Base-by-base conservation (phyloP, 2,888 invertebrate species). In the Osedax frankpressi region DNA sequence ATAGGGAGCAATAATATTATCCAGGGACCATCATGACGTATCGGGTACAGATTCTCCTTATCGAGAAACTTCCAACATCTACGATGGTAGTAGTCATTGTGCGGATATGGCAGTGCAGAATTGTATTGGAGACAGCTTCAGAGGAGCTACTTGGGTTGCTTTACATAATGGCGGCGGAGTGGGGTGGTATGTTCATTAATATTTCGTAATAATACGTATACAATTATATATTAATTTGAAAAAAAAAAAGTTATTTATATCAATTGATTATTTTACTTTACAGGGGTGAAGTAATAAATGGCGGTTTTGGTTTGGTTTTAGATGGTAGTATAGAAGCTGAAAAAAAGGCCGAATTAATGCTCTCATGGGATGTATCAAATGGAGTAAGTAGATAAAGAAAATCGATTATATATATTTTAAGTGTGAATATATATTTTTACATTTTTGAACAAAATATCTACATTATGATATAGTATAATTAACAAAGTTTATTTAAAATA, bases 71-170 rank as follows among this genome's bases (percentile, higher is more conserved):
- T 87, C 88, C n/a, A 88, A 88, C 79, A 86, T 88, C 59, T 85
- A 86, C 76, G 88, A 88, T 79, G 89, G 89, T 0, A 88, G 88
- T 1, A 86, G 87, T 1, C 87, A 88, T 78, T 87, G 87, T 75
- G 88, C 88, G 83, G 87, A 87, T 78, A 88, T 88, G 88, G 88
- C 88, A 1, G 86, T 89, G 1, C 88, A 88, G 79, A 89, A 88
- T 77, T 86, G 84, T 72, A 86, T 88, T 73, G 88, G 88, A 1
- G 86, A 87, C 80, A 84, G 87, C 3, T 86, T 87, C 78, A 82
- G 89, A 60, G 88, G 89, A 2, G 88, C 88, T 26, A 88, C 88
- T 1, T 89, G 88, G 88, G 87, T 89, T 11, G 86, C 88, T 2
- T 78, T 88, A 3, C 87, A 88, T 79, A 88, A 88, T 78, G 88